Evolutionary conservation across 1,140 invertebrate species (phyloP), one percentile per base, ranked within the genome.

Genomic region (Brachionus plicatilis): DNA sequence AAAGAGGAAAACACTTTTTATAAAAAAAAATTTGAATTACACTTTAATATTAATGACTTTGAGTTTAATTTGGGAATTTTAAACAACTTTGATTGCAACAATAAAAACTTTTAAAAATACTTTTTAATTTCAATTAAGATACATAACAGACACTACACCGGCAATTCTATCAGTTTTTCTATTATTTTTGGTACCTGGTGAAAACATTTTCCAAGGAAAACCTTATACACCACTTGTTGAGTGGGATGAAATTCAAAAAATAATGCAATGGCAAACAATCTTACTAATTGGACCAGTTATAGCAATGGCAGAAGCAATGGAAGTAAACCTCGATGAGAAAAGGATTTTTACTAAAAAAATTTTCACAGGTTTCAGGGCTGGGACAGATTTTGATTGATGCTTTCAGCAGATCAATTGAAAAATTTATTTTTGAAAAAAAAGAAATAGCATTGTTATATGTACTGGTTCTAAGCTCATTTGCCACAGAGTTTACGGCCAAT

Each of bases 251-350:
- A 9, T 80, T 14, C 24, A 80, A n/a, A 8, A 80, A 80, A 80
- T 41, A 29, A 60, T 56, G 56, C 50, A 50, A 60, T 80, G 76
- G 76, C 50, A 80, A 17, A 65, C 76, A n/a, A 80, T 80, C 14
- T 65, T 80, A 60, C 60, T 80, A 43, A 41, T 80, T 11, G 76
- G 76, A 37, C 50, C 50, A 12, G 76, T 56, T 11, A 60, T 80
- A 17, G 17, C 76, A 60, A 56, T 80, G 9, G 24, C 76, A n/a
- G 76, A 80, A 20, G 76, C 50, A 1, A 17, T 80, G 4, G 33
- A 80, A 20, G 76, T 80, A 47, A 11, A 12, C 24, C 11, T 17
- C 20, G n/a, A 45, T 6, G 1, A 72, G 6, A 0, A n/a, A 14
- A 33, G 1, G 3, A 41, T 5, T 72, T 17, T 72, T 41, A 17